Evolutionary conservation across 2,888 invertebrate genomes (phyloP), one percentile per base, ranked within the genome.

Genomic region (Microplitis manilae): DNA sequence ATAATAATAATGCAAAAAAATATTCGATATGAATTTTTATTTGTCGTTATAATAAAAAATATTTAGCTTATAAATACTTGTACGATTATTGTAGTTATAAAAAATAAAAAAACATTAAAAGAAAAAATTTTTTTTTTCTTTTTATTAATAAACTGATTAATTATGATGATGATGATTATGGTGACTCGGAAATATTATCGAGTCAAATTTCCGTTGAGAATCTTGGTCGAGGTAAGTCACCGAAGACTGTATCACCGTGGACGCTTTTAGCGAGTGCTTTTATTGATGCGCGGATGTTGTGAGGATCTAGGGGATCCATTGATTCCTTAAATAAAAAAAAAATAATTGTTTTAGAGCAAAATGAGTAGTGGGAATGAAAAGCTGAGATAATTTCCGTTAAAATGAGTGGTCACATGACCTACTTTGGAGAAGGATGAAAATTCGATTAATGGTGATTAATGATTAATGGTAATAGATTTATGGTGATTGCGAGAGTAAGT

Each of bases 201-300:
- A 50, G 50, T 93, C 94, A 96, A 91, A 96, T 95, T 92, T 95
- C 95, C 80, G 95, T 95, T 89, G 95, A 95, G 92, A 96, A 94
- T 86, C 96, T 93, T 81, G 96, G 96, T 80, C 95, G 93, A 65
- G 97, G 97, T 87, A 97, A 91, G 87, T 97, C 97, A 20, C 95
- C 95, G 91, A 96, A 97, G 83, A 96, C 94, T 38, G 94, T 92
- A 90, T 97, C 96, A 79, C 95, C 96, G 90, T 96, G 96, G 79
- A 97, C 96, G 84, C 97, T 97, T 85, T 95, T 95, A 20, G 97
- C 97, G 85, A 97, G 91, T n/a, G 97, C 97, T 90, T 96, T 95
- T 88, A 97, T 97, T 88, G 96, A 96, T 65, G 96, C 97, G 81
- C 96, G 96, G 88, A 97, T 97, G 89, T 96, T 96, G 80, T 94